Conservation (phyloP, 2,797 vertebrate genomes). For the Microctenopoma steveboyesi region DNA sequence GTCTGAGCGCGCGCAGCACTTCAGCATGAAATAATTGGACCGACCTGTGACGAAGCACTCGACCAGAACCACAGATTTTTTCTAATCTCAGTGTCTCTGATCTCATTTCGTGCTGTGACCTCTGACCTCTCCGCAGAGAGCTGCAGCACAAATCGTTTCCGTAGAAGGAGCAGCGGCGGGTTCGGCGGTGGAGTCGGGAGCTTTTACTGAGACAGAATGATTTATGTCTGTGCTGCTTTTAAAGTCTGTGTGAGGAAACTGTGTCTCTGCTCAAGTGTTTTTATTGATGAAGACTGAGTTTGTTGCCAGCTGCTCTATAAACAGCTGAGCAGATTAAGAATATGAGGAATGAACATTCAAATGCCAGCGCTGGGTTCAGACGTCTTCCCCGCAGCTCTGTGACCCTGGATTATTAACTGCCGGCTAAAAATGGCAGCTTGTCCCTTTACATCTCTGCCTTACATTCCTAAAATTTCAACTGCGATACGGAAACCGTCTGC, state of each 20-base stretch:
- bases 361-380: not conserved
- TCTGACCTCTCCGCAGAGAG: conserved; percentile 6
- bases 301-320: conserved; percentile 6
- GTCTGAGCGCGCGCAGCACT: too few relatives aligned
- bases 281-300: not conserved
- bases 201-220: conserved; percentile 1
- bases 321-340: not conserved
- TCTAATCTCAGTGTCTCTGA: not conserved
- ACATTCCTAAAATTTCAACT: conserved; percentile 50
- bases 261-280: not conserved
- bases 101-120: not conserved
- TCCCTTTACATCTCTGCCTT: conserved; percentile 24
- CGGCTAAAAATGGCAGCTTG: conserved; percentile 42
- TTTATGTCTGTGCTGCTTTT: conserved; percentile 8
- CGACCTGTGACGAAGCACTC: too few relatives aligned
- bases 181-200: not conserved
- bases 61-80: too few relatives aligned
- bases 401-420: conserved; percentile 31
- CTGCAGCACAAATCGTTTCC: conserved; percentile 1
- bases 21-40: too few relatives aligned
- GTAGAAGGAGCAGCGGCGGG: conserved; percentile 31
- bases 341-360: conserved; percentile 15
- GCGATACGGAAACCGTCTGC: not conserved
- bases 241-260: not conserved
- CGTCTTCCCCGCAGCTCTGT: not conserved